These are phyloP conservation scores for Mesoligia furuncula DNA, from an alignment of 2,888 invertebrate genomes.

Conservation along the genomic window DNA sequence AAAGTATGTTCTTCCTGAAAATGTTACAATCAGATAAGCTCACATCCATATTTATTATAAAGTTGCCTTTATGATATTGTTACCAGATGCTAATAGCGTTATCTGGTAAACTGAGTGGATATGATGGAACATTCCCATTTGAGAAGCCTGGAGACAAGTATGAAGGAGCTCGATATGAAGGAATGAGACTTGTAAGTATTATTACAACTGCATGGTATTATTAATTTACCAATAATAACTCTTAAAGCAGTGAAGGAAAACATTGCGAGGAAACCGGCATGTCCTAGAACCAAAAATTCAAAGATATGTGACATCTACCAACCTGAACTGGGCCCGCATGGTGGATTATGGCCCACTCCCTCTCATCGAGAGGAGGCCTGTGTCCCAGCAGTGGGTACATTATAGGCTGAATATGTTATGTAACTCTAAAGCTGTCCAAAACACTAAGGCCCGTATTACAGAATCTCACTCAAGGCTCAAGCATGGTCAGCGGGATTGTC, in stretches of 20 bases:
- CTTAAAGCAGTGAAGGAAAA: not conserved
- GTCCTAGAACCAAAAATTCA: too few species aligned
- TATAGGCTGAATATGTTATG: too few species aligned
- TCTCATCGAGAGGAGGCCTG: too few species aligned
- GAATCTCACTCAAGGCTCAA: too few species aligned
- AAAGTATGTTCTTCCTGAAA: not conserved
- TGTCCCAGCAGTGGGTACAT: too few species aligned
- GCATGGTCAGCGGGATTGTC: too few species aligned
- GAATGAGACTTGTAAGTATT: constrained; percentile 96
- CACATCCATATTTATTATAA: not conserved
- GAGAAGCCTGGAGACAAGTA: constrained; percentile 99
- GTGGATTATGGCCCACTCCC: too few species aligned
- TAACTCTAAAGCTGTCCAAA: too few species aligned
- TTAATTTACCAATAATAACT: not conserved
- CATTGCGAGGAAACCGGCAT: too few species aligned
- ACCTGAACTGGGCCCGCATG: too few species aligned
- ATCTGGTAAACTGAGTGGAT: constrained; percentile 97
- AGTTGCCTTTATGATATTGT: not conserved
- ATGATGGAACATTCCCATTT: constrained; percentile 98
- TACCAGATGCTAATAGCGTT: constrained; percentile 98
- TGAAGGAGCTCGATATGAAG: constrained; percentile 96
- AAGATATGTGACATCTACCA: too few species aligned
- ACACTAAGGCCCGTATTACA: too few species aligned
- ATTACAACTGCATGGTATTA: not conserved
- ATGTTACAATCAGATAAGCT: constrained; percentile 4